Conservation (phyloP, 2,113 vertebrate species). For the Prolemur simus region DNA sequence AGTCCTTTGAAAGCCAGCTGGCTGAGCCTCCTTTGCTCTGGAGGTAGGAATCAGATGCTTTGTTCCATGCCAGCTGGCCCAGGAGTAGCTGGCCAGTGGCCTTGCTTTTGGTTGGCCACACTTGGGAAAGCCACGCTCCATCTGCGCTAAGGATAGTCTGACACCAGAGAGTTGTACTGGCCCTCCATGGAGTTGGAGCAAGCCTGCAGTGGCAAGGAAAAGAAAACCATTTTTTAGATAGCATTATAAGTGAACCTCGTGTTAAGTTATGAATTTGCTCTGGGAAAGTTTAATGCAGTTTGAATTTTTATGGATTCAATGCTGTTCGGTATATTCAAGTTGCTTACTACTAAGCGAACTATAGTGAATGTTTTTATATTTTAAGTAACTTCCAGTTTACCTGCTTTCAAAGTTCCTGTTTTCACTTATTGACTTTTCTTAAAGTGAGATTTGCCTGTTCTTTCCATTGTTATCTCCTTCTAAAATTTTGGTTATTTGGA, state of each 20-base stretch:
- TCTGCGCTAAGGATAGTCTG: not conserved
- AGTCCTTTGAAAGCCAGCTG: conserved; percentile 66
- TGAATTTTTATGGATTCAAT: conserved; percentile 21
- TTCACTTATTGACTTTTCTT: not conserved
- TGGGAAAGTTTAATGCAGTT: conserved; percentile 31
- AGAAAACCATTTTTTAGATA: conserved; percentile 22
- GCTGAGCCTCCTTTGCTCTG: conserved; percentile 47
- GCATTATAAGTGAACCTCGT: not conserved
- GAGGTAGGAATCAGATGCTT: conserved; percentile 65
- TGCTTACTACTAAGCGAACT: not conserved
- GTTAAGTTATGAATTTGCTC: conserved; percentile 37
- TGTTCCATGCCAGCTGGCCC: conserved; percentile 62
- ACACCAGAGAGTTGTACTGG: conserved; percentile 13
- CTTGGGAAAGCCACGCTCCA: conserved; percentile 48
- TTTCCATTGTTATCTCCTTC: conserved; percentile 37
- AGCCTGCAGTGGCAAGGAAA: conserved; percentile 9
- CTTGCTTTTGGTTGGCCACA: conserved; percentile 53
- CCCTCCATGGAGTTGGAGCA: not conserved
- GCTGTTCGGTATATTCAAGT: not conserved
- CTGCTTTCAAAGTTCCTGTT: conserved; percentile 32
- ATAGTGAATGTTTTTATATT: conserved; percentile 13
- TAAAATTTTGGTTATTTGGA: conserved; percentile 15
- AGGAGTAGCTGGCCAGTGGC: conserved; percentile 49
- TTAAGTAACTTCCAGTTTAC: not conserved
- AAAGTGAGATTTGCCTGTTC: conserved; percentile 21